Percentiles rank a stretch among this genome's conserved stretches.
Conservation (phyloP, 1,140 invertebrate species). For the Theocolax elegans region DNA sequence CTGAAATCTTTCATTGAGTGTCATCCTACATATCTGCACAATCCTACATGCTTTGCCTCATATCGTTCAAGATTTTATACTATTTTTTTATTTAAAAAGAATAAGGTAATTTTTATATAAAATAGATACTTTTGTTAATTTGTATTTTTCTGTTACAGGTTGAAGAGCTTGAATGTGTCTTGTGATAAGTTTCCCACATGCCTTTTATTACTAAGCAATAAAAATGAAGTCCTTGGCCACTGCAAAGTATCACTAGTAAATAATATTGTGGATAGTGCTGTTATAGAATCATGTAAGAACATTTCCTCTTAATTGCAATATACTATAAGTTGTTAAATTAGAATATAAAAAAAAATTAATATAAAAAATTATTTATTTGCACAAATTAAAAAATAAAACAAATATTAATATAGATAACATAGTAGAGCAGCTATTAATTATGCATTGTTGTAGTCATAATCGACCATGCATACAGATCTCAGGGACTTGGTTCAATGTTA, state of each 20-base stretch:
- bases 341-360: slow-evolving; percentile 6
- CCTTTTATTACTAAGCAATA: slow-evolving; percentile 74
- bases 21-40: slow-evolving; percentile 7
- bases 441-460: slow-evolving; percentile 73
- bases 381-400: not conserved
- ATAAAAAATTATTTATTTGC: not conserved
- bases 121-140: not conserved
- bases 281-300: slow-evolving; percentile 74
- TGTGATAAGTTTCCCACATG: slow-evolving; percentile 79
- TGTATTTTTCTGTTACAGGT: slow-evolving; percentile 52
- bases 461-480: slow-evolving; percentile 73
- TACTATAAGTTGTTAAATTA: slow-evolving; percentile 2
- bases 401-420: not conserved
- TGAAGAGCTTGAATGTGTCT: slow-evolving; percentile 76
- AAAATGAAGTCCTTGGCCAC: slow-evolving; percentile 76
- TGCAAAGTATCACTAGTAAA: slow-evolving; percentile 79
- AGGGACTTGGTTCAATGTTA: slow-evolving; percentile 78
- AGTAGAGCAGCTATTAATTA: not conserved
- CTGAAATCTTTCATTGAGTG: slow-evolving; percentile 7
- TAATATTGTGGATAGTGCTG: slow-evolving; percentile 70
- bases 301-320: not conserved
- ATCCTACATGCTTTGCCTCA: not conserved
- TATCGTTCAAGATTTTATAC: slow-evolving; percentile 13
- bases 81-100: slow-evolving; percentile 9
- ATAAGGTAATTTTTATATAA: slow-evolving; percentile 1